A percentile compares a stretch with the other conserved stretches of the same genome.
These are phyloP conservation scores for Parazoanthus atlanticus DNA, from an alignment of 92 coral and sea anemone species.

Conservation along the genomic window DNA sequence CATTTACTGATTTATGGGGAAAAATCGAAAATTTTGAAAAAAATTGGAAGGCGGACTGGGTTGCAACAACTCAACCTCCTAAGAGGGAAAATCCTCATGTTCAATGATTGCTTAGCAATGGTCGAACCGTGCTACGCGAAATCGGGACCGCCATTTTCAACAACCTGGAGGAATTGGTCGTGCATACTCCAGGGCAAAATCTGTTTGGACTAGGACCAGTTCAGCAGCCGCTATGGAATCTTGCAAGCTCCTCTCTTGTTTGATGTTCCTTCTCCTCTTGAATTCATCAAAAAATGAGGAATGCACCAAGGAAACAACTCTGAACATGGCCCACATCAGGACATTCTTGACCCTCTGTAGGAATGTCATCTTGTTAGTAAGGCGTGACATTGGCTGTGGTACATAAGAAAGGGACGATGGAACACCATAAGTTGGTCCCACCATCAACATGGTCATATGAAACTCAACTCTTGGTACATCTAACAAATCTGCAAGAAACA, in stretches of 20 bases:
- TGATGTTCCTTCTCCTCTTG: not conserved
- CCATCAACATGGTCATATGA: not conserved
- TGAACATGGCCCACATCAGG: not conserved
- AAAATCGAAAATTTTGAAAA: no score
- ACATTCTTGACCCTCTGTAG: not conserved
- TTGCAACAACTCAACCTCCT: no score
- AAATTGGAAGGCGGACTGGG: no score
- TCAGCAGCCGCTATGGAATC: not conserved
- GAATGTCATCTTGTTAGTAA: constrained; percentile 16
- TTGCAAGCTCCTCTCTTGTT: not conserved
- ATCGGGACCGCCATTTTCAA: not conserved
- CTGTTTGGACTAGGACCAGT: not conserved
- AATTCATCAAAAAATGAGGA: not conserved
- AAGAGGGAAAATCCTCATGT: no score
- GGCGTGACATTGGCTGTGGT: constrained; percentile 1
- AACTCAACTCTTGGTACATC: not conserved
- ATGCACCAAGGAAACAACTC: not conserved
- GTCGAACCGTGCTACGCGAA: not conserved
- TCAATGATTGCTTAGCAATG: no score
- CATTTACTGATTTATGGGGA: no score
- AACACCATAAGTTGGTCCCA: not conserved
- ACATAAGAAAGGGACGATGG: not conserved
- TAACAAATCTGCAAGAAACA: constrained; percentile 4
- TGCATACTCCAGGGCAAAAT: not conserved
- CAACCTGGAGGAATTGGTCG: constrained; percentile 13